phyloP scores from a whole-genome alignment of 2,113 vertebrate genomes.

The Brienomyrus longianalis region DNA sequence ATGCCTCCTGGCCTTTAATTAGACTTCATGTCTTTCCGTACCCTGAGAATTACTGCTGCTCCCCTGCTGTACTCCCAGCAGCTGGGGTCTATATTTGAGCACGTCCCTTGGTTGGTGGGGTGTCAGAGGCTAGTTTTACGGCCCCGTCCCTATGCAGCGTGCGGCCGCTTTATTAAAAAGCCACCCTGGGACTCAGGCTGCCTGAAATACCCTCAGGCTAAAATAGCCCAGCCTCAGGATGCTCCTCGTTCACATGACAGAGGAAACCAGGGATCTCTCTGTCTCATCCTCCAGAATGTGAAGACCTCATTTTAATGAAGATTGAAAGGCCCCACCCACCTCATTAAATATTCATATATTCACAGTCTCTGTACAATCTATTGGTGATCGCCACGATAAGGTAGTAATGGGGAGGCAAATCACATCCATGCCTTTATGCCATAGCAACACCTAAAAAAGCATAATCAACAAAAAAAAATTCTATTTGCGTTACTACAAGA shows the following conservation, averaged over 20 bases:
- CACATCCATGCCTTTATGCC: background rate
- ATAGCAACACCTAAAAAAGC: background rate
- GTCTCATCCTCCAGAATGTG: background rate
- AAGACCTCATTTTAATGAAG: background rate
- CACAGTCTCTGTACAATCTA: background rate
- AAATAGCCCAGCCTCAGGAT: background rate
- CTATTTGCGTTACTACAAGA: background rate
- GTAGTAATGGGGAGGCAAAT: background rate
- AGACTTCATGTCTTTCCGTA: background rate
- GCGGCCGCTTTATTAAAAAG: background rate
- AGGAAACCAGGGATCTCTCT: constrained; percentile 1
- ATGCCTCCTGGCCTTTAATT: background rate
- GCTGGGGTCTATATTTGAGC: background rate
- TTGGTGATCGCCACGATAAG: background rate
- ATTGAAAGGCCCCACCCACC: background rate
- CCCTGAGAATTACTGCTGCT: background rate
- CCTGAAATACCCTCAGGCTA: background rate
- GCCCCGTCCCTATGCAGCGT: background rate
- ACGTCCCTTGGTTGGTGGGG: background rate
- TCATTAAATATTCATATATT: background rate
- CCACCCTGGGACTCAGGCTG: background rate
- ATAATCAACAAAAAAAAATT: background rate
- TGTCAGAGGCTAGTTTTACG: background rate
- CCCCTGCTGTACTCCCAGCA: background rate
- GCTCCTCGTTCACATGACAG: background rate